Conservation (phyloP, 2,888 invertebrate species). For the Rhagonycha fulva region DNA sequence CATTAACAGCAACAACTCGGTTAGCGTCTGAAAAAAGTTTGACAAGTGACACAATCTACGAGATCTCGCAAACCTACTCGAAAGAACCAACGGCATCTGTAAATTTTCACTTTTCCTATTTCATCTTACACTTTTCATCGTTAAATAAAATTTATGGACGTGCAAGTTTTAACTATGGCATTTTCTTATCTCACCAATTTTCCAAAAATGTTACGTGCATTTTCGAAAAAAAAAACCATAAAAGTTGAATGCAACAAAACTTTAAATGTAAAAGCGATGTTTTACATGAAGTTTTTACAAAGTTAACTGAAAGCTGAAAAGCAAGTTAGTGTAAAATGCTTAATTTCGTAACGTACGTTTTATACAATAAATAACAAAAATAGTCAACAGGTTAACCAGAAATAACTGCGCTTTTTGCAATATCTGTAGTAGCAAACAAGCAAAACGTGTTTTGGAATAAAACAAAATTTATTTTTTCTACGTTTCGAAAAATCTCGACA, state of each 20-base stretch:
- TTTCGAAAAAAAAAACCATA: not conserved
- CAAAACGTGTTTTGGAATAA: not conserved
- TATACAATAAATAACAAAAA: not conserved
- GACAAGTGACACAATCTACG: conserved; percentile 19
- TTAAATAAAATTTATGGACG: not conserved
- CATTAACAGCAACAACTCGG: conserved; percentile 10
- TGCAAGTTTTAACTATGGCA: not conserved
- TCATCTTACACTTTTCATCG: not conserved
- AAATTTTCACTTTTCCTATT: not conserved
- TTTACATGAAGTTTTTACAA: not conserved
- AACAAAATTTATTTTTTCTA: not conserved
- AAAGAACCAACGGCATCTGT: not conserved
- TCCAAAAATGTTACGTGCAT: not conserved
- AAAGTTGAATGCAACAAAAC: not conserved
- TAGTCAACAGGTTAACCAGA: not conserved
- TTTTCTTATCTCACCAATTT: not conserved
- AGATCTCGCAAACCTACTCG: conserved; percentile 3
- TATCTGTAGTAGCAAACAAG: not conserved
- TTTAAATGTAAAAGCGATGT: not conserved
- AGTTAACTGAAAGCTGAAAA: not conserved
- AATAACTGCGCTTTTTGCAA: not conserved
- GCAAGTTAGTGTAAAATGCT: not conserved
- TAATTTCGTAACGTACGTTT: not conserved
- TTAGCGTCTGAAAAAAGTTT: conserved; percentile 12
- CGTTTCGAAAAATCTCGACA: not conserved